Conservation (phyloP, 2,888 invertebrate genomes). For the Notodonta dromedarius region DNA sequence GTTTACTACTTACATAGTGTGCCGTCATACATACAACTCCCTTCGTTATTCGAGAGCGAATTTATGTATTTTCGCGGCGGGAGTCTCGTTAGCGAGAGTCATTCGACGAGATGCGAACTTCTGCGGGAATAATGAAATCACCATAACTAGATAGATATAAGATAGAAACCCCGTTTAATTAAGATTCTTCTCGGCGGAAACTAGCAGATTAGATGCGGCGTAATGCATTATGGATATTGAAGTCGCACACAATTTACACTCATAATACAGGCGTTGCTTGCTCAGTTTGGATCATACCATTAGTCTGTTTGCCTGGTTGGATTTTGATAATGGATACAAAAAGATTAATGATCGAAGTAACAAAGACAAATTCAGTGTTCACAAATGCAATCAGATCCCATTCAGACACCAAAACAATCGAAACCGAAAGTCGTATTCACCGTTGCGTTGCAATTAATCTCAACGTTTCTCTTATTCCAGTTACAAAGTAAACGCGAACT, state of each 20-base stretch:
- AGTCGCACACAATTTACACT: neutral
- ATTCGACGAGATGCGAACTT: conserved; percentile 15
- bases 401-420: neutral
- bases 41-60: conserved; percentile 44
- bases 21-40: conserved; percentile 30
- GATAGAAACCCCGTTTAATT: neutral
- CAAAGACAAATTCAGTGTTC: neutral
- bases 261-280: neutral
- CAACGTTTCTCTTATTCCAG: conserved; percentile 72
- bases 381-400: neutral
- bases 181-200: neutral
- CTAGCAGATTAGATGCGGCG: neutral
- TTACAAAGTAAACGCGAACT: conserved; percentile 94
- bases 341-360: neutral
- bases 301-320: neutral
- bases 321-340: neutral
- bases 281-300: neutral
- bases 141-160: neutral
- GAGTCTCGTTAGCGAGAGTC: conserved; percentile 47
- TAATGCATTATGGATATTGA: neutral
- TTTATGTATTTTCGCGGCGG: conserved; percentile 54
- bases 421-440: conserved; percentile 4
- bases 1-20: conserved; percentile 10
- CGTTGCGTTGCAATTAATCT: conserved; percentile 11
- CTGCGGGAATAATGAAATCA: conserved; percentile 6